phyloP scores from a whole-genome alignment of 2,888 invertebrate species.

The Himalopsyche japonica region DNA sequence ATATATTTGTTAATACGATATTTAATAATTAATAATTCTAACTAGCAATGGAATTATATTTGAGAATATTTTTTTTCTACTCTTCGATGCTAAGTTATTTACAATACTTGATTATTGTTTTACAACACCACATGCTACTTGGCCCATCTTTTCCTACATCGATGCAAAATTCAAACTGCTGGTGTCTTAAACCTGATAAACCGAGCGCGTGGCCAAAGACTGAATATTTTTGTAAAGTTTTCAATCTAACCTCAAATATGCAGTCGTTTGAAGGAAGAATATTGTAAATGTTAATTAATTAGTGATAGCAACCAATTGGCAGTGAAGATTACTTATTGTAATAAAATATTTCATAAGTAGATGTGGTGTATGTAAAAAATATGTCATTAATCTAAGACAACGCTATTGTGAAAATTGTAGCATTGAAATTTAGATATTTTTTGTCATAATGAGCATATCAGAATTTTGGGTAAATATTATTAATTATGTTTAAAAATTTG shows the following conservation, averaged over 20 bases:
- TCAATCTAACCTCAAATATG: no score
- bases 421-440: neutral
- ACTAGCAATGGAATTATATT: constrained; percentile 20
- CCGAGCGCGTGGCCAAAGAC: no score
- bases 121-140: neutral
- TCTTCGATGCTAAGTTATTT: constrained; percentile 24
- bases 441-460: neutral
- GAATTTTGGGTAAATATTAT: neutral
- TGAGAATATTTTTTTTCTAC: constrained; percentile 18
- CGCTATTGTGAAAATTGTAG: neutral
- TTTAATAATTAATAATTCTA: constrained; percentile 13
- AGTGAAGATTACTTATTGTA: neutral
- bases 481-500: neutral
- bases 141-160: no score
- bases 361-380: neutral
- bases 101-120: constrained; percentile 5
- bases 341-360: neutral
- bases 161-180: no score
- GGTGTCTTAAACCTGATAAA: no score
- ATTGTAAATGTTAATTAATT: no score
- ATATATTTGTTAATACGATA: constrained; percentile 8
- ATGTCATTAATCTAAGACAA: neutral
- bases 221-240: no score
- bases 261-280: no score
- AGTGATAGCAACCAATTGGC: neutral